These are phyloP conservation scores for Chloebia gouldiae DNA, from an alignment of 2,113 vertebrate species.

Conservation along the genomic window DNA sequence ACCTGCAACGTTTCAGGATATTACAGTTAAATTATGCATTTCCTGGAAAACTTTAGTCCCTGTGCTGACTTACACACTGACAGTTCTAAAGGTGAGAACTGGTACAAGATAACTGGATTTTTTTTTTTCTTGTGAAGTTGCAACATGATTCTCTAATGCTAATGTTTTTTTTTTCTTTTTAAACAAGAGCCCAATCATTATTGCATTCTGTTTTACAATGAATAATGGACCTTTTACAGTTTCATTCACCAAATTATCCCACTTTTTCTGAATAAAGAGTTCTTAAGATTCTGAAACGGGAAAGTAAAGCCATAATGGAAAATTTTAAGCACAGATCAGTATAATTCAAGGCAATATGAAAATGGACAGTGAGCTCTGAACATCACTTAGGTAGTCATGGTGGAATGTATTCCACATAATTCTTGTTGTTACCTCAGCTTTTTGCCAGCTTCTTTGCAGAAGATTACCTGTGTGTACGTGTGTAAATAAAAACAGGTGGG, in stretches of 20 bases:
- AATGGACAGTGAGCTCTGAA: neutral
- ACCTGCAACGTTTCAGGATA: neutral
- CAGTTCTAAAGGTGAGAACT: neutral
- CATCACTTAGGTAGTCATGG: neutral
- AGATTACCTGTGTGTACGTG: rapidly evolving
- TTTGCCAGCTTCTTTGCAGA: neutral
- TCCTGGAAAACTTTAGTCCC: neutral
- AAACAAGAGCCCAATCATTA: neutral
- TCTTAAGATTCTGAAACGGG: neutral
- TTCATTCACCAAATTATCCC: neutral
- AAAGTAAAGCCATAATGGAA: neutral
- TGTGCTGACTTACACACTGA: neutral
- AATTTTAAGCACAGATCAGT: neutral
- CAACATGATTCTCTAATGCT: neutral
- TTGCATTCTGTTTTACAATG: neutral
- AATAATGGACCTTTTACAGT: neutral
- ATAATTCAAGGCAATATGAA: neutral
- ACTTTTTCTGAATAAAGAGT: neutral
- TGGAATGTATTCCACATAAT: neutral
- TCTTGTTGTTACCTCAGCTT: neutral
- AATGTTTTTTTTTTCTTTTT: neutral
- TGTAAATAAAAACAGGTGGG: neutral
- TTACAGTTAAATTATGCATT: neutral
- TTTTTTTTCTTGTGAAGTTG: neutral
- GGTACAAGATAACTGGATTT: neutral